Percentiles rank a stretch among this genome's conserved stretches.
Conservation (phyloP, 1,140 invertebrate species). For the Pogonognathellus flavescens region DNA sequence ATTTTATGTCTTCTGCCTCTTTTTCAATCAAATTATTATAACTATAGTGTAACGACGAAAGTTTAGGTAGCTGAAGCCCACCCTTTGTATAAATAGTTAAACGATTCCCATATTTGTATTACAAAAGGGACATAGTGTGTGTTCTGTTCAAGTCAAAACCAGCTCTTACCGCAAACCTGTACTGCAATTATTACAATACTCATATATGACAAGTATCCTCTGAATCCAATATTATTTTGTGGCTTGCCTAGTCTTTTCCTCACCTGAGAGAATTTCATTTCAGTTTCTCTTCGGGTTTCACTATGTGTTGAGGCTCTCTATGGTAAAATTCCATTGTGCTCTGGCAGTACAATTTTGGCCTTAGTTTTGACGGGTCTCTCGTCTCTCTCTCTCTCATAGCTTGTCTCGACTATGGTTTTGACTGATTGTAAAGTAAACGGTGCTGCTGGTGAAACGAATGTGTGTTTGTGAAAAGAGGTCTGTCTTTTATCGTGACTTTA, state of each 20-base stretch:
- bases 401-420: background rate
- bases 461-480: slow-evolving; percentile 4
- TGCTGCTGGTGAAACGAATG: background rate
- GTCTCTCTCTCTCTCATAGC: background rate
- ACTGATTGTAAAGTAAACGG: slow-evolving; percentile 34
- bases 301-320: background rate
- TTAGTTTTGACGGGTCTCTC: background rate
- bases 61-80: background rate
- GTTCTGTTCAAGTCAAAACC: background rate
- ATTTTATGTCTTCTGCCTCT: slow-evolving; percentile 40
- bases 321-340: background rate
- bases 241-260: background rate
- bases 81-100: slow-evolving; percentile 44
- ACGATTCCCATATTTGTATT: background rate
- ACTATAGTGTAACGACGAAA: background rate
- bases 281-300: background rate
- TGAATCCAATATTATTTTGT: background rate
- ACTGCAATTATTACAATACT: no score
- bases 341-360: background rate
- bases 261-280: slow-evolving; percentile 25
- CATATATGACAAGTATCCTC: slow-evolving; percentile 4
- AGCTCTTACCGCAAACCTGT: slow-evolving; percentile 8
- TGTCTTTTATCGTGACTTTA: background rate
- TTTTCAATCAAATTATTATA: slow-evolving; percentile 41
- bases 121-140: background rate